phyloP scores from a whole-genome alignment of 2,113 vertebrate species.

The Platysternon megacephalum region DNA sequence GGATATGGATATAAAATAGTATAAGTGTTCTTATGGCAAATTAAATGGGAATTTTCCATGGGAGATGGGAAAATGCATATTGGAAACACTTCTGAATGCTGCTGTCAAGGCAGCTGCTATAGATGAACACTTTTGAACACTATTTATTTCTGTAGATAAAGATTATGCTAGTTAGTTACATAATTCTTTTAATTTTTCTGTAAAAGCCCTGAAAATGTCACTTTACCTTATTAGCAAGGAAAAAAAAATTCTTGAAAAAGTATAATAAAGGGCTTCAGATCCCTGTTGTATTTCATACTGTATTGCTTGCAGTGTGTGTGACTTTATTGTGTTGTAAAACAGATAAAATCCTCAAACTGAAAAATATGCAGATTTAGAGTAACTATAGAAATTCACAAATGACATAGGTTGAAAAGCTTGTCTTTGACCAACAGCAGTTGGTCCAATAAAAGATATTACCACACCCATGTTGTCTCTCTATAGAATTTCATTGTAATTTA shows the following conservation, averaged over 20 bases:
- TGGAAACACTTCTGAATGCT: slow-evolving; percentile 9
- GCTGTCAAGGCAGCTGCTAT: not conserved
- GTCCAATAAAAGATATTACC: not conserved
- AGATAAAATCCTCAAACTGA: not conserved
- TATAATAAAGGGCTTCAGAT: not conserved
- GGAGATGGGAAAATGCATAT: not conserved
- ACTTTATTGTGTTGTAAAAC: not conserved
- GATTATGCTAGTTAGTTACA: not conserved
- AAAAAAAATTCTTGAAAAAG: not conserved
- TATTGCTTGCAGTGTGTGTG: not conserved
- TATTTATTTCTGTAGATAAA: not conserved
- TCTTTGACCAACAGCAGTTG: not conserved
- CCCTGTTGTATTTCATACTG: not conserved
- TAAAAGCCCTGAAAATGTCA: not conserved
- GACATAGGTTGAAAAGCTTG: not conserved
- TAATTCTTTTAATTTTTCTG: not conserved
- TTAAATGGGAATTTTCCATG: not conserved
- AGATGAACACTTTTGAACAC: not conserved
- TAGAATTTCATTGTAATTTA: not conserved
- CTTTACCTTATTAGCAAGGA: not conserved
- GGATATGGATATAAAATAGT: not conserved
- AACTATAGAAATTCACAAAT: not conserved
- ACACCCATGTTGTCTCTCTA: not conserved
- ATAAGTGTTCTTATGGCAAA: not conserved
- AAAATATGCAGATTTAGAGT: not conserved